Evolutionary conservation across 2,113 vertebrate genomes (phyloP).

Genomic region (Madoqua kirkii): DNA sequence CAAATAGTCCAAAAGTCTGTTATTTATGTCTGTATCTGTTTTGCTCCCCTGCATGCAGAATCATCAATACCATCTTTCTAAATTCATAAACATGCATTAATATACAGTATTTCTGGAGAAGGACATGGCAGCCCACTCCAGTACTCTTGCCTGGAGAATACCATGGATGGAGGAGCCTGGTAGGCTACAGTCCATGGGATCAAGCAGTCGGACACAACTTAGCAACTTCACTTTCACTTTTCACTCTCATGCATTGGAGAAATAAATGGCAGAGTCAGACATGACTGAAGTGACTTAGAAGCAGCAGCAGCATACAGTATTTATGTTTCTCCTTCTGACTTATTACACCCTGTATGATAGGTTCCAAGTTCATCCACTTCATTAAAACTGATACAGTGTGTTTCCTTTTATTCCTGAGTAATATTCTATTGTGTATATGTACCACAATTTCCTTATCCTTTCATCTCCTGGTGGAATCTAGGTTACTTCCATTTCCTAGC

Average conservation of each 20-base stretch:
- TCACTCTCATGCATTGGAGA: background rate
- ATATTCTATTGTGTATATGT: background rate
- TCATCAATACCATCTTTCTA: background rate
- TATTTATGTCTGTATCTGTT: background rate
- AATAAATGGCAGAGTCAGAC: background rate
- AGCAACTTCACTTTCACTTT: background rate
- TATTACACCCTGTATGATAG: background rate
- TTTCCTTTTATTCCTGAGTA: background rate
- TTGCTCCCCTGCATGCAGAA: background rate
- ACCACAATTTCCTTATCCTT: background rate
- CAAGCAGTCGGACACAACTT: fast-evolving
- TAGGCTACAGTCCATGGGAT: background rate
- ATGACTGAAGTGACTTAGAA: background rate
- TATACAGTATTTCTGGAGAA: background rate
- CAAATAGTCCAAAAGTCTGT: background rate
- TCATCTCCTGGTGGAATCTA: background rate
- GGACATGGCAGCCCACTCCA: background rate
- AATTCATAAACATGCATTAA: background rate
- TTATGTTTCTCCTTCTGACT: background rate
- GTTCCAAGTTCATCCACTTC: background rate
- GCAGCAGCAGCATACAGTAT: background rate
- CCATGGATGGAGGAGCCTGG: background rate
- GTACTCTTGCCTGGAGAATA: background rate
- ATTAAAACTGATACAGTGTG: background rate
- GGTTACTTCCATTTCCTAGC: background rate